Conservation (phyloP, 2,888 invertebrate species). For the Cataglyphis cursor region DNA sequence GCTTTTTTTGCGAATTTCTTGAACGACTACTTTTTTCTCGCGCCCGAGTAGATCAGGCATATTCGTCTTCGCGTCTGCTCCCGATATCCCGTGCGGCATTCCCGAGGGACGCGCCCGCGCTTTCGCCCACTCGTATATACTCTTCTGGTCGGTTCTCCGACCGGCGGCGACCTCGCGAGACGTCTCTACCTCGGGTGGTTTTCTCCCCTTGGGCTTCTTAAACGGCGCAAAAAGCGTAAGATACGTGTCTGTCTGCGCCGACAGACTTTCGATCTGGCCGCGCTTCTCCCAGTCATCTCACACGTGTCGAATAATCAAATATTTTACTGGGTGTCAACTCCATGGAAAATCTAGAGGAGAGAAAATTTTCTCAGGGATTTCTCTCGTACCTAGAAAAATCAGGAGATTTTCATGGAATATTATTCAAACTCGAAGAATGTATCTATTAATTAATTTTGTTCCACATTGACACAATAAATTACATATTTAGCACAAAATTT, state of each 20-base stretch:
- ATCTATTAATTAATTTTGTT: too few species aligned
- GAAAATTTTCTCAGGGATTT: neutral
- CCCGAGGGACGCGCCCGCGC: constrained; percentile 36
- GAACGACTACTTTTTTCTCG: constrained; percentile 43
- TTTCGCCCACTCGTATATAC: constrained; percentile 17
- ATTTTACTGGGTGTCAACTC: neutral
- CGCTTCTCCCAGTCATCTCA: neutral
- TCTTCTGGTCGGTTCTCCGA: constrained; percentile 47
- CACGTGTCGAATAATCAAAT: neutral
- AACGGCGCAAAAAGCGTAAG: constrained; percentile 66
- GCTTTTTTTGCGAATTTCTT: constrained; percentile 41
- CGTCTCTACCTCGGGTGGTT: neutral
- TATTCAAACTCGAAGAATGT: too few species aligned
- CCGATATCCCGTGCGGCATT: constrained; percentile 46
- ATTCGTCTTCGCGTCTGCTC: constrained; percentile 61
- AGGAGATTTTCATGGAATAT: neutral
- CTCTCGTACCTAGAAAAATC: neutral
- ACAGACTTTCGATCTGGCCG: constrained; percentile 59
- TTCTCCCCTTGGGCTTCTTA: constrained; percentile 44
- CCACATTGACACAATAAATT: too few species aligned
- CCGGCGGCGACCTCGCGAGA: constrained; percentile 33
- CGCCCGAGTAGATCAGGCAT: constrained; percentile 24
- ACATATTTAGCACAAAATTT: too few species aligned
- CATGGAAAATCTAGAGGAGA: neutral
- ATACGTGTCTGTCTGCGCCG: constrained; percentile 56